These are phyloP conservation scores for Cynopterus brachyotis DNA, from an alignment of 2,113 vertebrate species.

Conservation along the genomic window DNA sequence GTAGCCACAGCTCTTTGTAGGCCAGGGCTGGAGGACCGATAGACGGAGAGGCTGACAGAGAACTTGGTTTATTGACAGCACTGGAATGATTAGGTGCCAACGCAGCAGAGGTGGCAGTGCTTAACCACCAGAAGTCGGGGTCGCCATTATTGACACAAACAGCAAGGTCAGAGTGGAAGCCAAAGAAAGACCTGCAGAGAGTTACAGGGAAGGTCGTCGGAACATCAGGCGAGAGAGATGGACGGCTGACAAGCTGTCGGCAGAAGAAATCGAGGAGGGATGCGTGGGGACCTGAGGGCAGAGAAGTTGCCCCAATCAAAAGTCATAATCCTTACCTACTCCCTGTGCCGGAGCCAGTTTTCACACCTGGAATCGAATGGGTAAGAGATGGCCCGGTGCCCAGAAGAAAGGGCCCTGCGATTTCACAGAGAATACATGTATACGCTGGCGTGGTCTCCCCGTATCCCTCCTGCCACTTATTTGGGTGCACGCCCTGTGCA, in stretches of 20 bases:
- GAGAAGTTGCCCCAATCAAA: not conserved
- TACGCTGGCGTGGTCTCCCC: too few relatives aligned
- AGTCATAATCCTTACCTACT: not conserved
- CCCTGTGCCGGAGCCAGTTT: not conserved
- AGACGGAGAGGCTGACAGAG: not conserved
- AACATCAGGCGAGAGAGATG: not conserved
- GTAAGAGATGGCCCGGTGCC: not conserved
- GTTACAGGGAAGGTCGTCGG: not conserved
- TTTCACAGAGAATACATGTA: not conserved
- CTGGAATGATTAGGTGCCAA: rapidly evolving
- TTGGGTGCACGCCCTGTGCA: not conserved
- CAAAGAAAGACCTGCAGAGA: not conserved
- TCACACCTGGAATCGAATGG: not conserved
- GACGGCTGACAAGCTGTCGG: not conserved
- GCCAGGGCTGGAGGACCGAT: not conserved
- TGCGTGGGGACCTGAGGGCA: not conserved
- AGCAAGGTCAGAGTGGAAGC: not conserved
- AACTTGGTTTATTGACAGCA: not conserved
- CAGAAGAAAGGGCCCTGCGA: not conserved
- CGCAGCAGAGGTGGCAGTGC: not conserved
- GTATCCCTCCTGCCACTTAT: not conserved
- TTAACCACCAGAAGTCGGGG: not conserved
- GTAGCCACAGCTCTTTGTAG: not conserved
- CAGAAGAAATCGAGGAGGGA: not conserved
- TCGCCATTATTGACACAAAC: not conserved